These are phyloP conservation scores for Alaudala cheleensis DNA, from an alignment of 2,113 vertebrate genomes.

Conservation along the genomic window DNA sequence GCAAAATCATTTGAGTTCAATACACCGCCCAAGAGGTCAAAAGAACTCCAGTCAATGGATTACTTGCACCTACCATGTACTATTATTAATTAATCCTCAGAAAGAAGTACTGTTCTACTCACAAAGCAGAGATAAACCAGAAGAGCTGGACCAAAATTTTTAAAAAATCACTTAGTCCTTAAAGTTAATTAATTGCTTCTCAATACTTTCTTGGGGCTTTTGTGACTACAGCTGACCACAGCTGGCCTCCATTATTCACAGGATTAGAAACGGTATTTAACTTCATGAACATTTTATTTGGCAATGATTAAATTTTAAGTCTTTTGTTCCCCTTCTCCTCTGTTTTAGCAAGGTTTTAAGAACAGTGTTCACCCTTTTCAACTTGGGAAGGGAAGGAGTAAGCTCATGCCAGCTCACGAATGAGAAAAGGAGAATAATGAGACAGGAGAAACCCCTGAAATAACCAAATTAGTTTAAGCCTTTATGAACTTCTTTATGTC, in stretches of 20 bases:
- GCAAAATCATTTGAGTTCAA: neutral
- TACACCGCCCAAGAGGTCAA: neutral
- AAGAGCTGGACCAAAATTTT: slow-evolving; percentile 44
- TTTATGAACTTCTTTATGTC: slow-evolving; percentile 1
- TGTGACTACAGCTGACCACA: neutral
- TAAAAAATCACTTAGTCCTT: slow-evolving; percentile 56
- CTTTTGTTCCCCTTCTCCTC: neutral
- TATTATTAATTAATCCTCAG: slow-evolving; percentile 17
- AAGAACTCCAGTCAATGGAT: neutral
- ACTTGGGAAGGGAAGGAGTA: neutral
- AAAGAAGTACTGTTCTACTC: neutral
- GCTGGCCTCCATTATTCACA: neutral
- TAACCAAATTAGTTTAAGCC: neutral
- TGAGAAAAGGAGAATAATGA: neutral
- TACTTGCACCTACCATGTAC: neutral
- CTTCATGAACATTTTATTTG: slow-evolving; percentile 48
- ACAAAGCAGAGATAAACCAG: slow-evolving; percentile 3
- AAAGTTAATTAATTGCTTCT: slow-evolving; percentile 60
- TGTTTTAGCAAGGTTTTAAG: neutral
- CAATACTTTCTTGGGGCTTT: neutral
- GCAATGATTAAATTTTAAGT: neutral
- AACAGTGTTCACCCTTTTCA: neutral
- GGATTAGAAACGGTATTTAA: slow-evolving; percentile 52
- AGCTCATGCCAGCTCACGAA: neutral
- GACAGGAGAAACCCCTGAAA: neutral